Percentiles rank a stretch among this genome's conserved stretches.
phyloP scores from a whole-genome alignment of 23 tunicate genomes.

The Corella eumyota region DNA sequence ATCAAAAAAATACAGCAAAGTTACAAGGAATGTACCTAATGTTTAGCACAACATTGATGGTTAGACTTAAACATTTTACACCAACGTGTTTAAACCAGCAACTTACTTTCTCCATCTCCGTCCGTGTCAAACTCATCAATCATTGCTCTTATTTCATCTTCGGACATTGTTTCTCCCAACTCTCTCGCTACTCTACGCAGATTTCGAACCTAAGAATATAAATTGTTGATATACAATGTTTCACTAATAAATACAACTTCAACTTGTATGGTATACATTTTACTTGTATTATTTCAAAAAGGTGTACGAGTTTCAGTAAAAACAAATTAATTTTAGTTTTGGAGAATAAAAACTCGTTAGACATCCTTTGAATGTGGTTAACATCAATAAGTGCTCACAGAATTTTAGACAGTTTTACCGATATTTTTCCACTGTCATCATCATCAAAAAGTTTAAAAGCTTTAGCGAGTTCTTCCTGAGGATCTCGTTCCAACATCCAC shows the following conservation, averaged over 20 bases:
- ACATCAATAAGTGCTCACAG: background rate
- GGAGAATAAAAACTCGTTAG: no score
- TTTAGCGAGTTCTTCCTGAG: constrained; percentile 81
- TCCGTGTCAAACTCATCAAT: constrained; percentile 95
- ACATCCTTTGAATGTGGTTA: no score
- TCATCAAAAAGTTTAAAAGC: constrained; percentile 93
- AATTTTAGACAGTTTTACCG: no score
- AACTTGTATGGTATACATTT: background rate
- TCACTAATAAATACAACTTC: background rate
- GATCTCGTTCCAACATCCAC: constrained; percentile 87
- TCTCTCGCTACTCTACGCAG: constrained; percentile 89
- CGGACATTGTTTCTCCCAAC: constrained; percentile 87
- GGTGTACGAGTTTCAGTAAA: no score
- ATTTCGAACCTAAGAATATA: constrained; percentile 42
- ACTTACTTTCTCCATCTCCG: constrained; percentile 93
- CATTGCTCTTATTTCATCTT: constrained; percentile 96
- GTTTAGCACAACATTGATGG: background rate
- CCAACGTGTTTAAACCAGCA: no score
- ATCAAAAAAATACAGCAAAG: constrained; percentile 4
- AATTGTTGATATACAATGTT: background rate
- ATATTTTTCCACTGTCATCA: constrained; percentile 96
- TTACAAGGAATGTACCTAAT: background rate
- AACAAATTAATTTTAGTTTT: no score
- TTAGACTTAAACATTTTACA: no score
- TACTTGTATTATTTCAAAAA: no score